Conservation (phyloP, 1,140 invertebrate species). For the Mactra quadrangularis region DNA sequence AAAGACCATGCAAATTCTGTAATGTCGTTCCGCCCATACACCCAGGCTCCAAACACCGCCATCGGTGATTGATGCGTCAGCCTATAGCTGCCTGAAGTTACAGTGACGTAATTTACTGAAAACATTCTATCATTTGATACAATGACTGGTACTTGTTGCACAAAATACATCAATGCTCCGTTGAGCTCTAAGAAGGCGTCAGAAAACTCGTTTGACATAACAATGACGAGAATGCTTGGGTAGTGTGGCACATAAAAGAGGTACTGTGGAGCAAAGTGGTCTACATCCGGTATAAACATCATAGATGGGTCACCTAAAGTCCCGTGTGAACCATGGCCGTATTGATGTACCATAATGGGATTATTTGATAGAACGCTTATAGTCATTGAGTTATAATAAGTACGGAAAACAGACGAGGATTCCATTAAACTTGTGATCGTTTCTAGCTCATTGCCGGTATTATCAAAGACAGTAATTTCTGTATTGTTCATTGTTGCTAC, state of each 20-base stretch:
- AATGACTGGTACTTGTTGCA: neutral
- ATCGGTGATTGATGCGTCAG: too few species aligned
- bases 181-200: neutral
- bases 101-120: too few species aligned
- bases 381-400: neutral
- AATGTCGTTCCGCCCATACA: too few species aligned
- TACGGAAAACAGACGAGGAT: neutral
- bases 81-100: too few species aligned
- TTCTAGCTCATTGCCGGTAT: neutral
- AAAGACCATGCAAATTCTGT: too few species aligned
- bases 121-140: too few species aligned
- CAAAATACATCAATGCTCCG: neutral
- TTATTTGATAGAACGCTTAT: neutral
- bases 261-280: neutral
- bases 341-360: constrained; percentile 2
- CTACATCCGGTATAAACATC: constrained; percentile 10
- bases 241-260: constrained; percentile 2
- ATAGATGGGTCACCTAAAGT: constrained; percentile 3
- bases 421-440: neutral
- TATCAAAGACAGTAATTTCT: neutral
- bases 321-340: neutral
- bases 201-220: neutral
- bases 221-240: neutral
- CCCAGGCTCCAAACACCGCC: too few species aligned
- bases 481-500: neutral